Conservation (phyloP, 2,113 vertebrate species). For the Dromas ardeola region DNA sequence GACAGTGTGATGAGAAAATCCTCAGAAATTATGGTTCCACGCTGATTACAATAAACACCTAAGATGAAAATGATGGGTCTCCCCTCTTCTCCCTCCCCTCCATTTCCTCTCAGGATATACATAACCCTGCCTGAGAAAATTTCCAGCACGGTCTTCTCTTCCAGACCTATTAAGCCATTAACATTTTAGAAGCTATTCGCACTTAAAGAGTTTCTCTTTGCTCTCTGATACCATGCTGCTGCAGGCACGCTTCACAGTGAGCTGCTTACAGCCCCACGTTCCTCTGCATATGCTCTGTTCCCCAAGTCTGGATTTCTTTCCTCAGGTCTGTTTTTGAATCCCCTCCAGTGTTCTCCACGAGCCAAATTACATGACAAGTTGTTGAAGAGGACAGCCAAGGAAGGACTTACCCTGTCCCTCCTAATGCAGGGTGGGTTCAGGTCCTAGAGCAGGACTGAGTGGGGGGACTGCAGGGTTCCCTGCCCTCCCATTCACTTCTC, state of each 20-base stretch:
- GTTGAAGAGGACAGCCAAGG: neutral
- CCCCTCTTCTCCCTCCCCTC: neutral
- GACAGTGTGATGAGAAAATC: neutral
- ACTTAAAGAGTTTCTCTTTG: neutral
- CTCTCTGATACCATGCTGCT: neutral
- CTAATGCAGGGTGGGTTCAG: neutral
- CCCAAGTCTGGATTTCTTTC: neutral
- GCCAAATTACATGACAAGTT: neutral
- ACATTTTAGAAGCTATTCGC: neutral
- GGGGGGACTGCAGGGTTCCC: accelerated
- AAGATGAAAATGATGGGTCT: neutral
- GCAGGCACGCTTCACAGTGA: neutral
- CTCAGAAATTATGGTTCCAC: neutral
- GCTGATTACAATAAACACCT: neutral
- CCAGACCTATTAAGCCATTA: neutral
- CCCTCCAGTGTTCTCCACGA: neutral
- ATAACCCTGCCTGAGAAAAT: neutral
- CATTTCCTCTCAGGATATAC: neutral
- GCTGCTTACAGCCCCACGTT: neutral
- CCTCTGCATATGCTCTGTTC: neutral
- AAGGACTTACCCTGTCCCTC: neutral
- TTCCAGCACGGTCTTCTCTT: neutral
- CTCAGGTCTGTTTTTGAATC: neutral
- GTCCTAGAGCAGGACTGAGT: neutral
- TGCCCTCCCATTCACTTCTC: neutral